Evolutionary conservation across 2,888 invertebrate species (phyloP).

Genomic region (Protodeltote pygarga): DNA sequence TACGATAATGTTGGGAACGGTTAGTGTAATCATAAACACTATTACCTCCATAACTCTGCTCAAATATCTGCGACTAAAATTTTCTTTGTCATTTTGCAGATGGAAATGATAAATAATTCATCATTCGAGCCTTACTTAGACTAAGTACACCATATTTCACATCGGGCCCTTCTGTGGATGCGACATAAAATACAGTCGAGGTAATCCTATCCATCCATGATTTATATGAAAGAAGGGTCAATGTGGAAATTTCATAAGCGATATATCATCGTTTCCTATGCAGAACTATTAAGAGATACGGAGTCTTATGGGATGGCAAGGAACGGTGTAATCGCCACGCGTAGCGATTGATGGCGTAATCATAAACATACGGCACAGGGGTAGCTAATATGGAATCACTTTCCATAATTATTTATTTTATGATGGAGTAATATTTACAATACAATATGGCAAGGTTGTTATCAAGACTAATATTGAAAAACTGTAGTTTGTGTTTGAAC

Average conservation of each 20-base stretch:
- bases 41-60: constrained; percentile 54
- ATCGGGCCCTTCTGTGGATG: constrained; percentile 78
- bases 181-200: constrained; percentile 82
- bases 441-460: background rate
- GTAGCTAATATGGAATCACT: constrained; percentile 11
- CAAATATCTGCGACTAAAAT: constrained; percentile 61
- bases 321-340: constrained; percentile 12
- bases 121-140: constrained; percentile 81
- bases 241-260: constrained; percentile 77
- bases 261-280: constrained; percentile 71
- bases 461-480: too few relatives aligned
- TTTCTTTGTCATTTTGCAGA: constrained; percentile 69
- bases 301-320: constrained; percentile 26
- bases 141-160: constrained; percentile 84
- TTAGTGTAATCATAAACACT: constrained; percentile 52
- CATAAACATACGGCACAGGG: constrained; percentile 19
- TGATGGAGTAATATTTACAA: background rate
- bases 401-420: constrained; percentile 19
- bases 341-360: constrained; percentile 26
- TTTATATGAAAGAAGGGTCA: constrained; percentile 82
- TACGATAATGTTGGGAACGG: constrained; percentile 46
- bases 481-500: too few relatives aligned
- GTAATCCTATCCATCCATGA: constrained; percentile 84
- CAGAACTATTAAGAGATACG: constrained; percentile 62
- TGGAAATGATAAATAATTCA: constrained; percentile 83